phyloP scores from a whole-genome alignment of 2,888 invertebrate species.

The Platycheirus rosarum region DNA sequence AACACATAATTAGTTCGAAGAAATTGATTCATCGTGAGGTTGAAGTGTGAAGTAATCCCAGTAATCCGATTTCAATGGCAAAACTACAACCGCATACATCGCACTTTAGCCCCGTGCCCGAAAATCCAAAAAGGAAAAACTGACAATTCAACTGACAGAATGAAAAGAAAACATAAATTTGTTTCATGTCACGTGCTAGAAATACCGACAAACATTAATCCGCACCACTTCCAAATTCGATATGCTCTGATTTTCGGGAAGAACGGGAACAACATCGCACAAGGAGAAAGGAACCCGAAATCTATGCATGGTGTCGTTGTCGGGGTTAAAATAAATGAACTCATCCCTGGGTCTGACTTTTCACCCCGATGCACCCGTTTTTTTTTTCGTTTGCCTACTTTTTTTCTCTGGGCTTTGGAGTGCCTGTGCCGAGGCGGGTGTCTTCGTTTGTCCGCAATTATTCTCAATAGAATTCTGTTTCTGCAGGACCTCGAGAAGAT shows the following conservation, averaged over 20 bases:
- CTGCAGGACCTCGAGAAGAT: conserved; percentile 27
- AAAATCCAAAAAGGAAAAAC: not conserved
- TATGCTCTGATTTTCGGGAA: conserved; percentile 65
- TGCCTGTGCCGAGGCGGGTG: conserved; percentile 66
- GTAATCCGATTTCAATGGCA: conserved; percentile 70
- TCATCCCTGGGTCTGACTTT: conserved; percentile 59
- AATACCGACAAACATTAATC: conserved; percentile 72
- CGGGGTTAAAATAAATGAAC: conserved; percentile 73
- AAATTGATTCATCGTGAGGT: conserved; percentile 71
- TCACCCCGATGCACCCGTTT: conserved; percentile 65
- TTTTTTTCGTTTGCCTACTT: not conserved
- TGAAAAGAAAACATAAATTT: conserved; percentile 68
- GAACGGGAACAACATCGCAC: conserved; percentile 30
- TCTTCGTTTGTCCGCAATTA: conserved; percentile 69
- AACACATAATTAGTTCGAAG: conserved; percentile 65
- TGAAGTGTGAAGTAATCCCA: conserved; percentile 73
- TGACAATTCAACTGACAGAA: conserved; percentile 25
- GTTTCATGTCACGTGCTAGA: conserved; percentile 70
- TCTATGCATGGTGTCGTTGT: conserved; percentile 29
- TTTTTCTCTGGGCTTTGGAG: conserved; percentile 18
- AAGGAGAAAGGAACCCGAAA: conserved; percentile 25
- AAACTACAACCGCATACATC: conserved; percentile 21
- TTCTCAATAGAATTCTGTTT: conserved; percentile 43
- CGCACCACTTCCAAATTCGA: conserved; percentile 72
- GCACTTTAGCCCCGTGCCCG: conserved; percentile 34